Percentiles rank a stretch among this genome's conserved stretches.
Conservation (phyloP, 2,888 invertebrate species). For the Yponomeuta plumbellus region DNA sequence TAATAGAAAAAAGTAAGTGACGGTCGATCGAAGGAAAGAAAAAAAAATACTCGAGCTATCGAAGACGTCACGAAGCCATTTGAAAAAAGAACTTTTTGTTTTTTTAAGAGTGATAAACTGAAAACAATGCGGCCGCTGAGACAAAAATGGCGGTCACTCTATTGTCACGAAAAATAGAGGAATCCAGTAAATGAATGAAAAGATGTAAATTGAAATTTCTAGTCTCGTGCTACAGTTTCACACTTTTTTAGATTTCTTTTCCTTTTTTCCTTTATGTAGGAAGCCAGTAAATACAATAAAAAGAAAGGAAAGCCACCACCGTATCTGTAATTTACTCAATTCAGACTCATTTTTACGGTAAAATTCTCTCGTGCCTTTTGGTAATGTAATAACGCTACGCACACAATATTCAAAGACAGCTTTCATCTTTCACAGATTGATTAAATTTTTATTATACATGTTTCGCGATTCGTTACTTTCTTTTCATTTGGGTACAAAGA, state of each 20-base stretch:
- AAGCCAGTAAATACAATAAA: neutral
- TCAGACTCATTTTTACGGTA: neutral
- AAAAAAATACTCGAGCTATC: slow-evolving; percentile 10
- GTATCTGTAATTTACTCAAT: neutral
- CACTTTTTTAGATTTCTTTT: neutral
- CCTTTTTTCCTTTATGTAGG: too few species aligned
- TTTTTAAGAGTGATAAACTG: slow-evolving; percentile 17
- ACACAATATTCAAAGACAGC: neutral
- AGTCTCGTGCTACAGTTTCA: neutral
- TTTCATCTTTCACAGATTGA: slow-evolving; percentile 1
- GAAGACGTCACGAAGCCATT: slow-evolving; percentile 1
- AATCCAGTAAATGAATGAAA: neutral
- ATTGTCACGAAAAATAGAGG: neutral
- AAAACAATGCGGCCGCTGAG: slow-evolving; percentile 14
- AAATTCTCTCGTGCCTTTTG: neutral
- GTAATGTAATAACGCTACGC: slow-evolving; percentile 1
- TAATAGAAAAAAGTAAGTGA: slow-evolving; percentile 15
- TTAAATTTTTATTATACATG: neutral
- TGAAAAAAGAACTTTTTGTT: slow-evolving; percentile 19
- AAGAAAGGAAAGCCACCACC: neutral
- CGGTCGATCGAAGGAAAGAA: neutral
- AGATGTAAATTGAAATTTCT: neutral
- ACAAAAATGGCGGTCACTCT: neutral
- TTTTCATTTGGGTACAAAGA: neutral
- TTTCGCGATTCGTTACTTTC: slow-evolving; percentile 17